A percentile compares a stretch with the other conserved stretches of the same genome.
Evolutionary conservation across 2,113 vertebrate species (phyloP).

Genomic region (Tachycineta bicolor): DNA sequence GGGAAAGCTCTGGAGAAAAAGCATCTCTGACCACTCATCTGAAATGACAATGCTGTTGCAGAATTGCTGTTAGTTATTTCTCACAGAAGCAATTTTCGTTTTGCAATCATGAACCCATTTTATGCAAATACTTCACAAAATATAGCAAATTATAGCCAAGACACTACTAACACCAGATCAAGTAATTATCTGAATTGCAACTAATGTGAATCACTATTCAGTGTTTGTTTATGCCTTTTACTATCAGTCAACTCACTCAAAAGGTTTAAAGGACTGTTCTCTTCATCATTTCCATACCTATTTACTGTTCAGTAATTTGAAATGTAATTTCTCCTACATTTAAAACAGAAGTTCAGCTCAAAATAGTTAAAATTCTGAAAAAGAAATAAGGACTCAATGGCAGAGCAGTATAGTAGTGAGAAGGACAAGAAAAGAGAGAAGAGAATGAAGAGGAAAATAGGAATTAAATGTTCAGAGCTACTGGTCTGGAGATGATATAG

Average conservation of each 20-base stretch:
- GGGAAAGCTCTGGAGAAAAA: neutral
- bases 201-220: neutral
- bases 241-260: neutral
- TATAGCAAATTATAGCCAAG: neutral
- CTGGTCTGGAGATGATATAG: neutral
- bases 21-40: neutral
- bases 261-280: neutral
- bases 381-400: neutral
- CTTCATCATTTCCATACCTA: neutral
- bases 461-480: neutral
- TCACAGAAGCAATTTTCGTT: neutral
- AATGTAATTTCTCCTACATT: neutral
- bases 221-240: neutral
- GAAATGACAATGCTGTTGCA: neutral
- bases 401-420: neutral
- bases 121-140: neutral
- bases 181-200: neutral
- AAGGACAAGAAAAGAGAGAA: neutral
- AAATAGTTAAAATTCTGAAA: neutral
- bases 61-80: neutral
- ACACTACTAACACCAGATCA: neutral
- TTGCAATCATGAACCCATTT: neutral
- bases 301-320: neutral
- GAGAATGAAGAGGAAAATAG: neutral
- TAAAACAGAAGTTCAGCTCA: neutral